Percentiles rank a stretch among this genome's conserved stretches.
These are phyloP conservation scores for Actinemys pallida DNA, from an alignment of 2,113 vertebrate genomes.

Conservation along the genomic window DNA sequence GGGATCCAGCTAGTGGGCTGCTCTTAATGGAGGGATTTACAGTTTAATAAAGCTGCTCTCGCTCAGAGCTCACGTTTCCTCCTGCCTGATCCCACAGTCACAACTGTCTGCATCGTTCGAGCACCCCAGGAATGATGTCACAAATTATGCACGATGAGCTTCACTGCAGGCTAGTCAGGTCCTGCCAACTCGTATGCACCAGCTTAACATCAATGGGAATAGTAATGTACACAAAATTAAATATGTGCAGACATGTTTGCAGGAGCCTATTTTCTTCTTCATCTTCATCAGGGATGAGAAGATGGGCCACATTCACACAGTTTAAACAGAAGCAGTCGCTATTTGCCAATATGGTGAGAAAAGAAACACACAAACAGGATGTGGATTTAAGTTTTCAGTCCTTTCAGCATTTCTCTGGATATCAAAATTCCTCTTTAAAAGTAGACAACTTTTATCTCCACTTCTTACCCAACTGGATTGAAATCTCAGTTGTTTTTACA, in stretches of 20 bases:
- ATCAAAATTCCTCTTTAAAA: not conserved
- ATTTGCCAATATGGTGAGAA: accelerated
- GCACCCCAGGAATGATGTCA: not conserved
- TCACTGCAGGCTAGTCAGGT: not conserved
- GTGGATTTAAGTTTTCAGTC: not conserved
- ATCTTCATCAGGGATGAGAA: accelerated
- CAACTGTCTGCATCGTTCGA: not conserved
- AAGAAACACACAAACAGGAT: not conserved
- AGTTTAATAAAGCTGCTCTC: not conserved
- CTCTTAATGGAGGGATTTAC: not conserved
- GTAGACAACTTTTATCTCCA: not conserved
- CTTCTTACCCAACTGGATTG: not conserved
- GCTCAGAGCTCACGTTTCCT: not conserved
- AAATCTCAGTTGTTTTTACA: not conserved
- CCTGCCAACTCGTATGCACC: not conserved
- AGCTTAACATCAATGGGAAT: not conserved
- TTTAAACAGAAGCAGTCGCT: not conserved
- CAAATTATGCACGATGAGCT: not conserved
- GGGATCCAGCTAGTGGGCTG: not conserved
- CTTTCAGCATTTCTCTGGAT: not conserved
- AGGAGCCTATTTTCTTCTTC: not conserved
- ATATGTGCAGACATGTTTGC: not conserved
- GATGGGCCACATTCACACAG: not conserved
- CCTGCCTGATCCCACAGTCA: not conserved
- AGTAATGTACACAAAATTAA: not conserved